Conservation (phyloP, 2,888 invertebrate genomes). For the Drosophila niveifrons region DNA sequence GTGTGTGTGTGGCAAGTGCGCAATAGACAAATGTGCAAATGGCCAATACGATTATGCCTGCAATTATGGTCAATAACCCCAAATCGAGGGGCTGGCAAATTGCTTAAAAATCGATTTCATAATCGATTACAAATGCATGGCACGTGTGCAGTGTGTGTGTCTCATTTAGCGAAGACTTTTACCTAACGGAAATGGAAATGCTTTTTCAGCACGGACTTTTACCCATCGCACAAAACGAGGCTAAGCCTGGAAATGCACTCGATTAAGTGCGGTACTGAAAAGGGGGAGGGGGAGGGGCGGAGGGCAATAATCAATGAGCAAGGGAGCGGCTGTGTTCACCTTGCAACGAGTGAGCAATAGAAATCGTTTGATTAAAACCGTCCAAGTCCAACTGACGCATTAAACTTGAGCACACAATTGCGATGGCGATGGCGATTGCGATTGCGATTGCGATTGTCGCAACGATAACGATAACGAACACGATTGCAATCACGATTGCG, state of each 20-base stretch:
- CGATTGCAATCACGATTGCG: constrained; percentile 20
- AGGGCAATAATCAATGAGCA: background rate
- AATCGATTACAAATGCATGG: constrained; percentile 55
- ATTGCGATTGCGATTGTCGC: constrained; percentile 13
- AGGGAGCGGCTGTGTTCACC: constrained; percentile 33
- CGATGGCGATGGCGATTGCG: constrained; percentile 10
- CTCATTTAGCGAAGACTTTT: constrained; percentile 47
- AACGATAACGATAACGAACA: constrained; percentile 37
- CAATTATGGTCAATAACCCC: constrained; percentile 80
- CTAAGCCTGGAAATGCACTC: constrained; percentile 43
- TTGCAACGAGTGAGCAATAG: constrained; percentile 65
- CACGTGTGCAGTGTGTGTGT: constrained; percentile 66
- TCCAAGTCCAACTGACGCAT: constrained; percentile 66
- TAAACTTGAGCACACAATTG: constrained; percentile 64
- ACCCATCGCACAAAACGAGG: constrained; percentile 43
- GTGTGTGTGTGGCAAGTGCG: constrained; percentile 31
- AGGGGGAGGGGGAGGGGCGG: background rate
- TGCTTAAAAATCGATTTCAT: constrained; percentile 51
- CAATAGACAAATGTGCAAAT: constrained; percentile 47
- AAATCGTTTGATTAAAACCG: constrained; percentile 68
- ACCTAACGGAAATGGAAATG: constrained; percentile 69
- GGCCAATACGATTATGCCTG: constrained; percentile 34
- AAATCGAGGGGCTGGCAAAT: constrained; percentile 62
- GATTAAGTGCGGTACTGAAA: background rate
- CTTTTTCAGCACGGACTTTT: constrained; percentile 46